Conservation (phyloP, 2,888 invertebrate species). For the Lycophotia porphyrea region DNA sequence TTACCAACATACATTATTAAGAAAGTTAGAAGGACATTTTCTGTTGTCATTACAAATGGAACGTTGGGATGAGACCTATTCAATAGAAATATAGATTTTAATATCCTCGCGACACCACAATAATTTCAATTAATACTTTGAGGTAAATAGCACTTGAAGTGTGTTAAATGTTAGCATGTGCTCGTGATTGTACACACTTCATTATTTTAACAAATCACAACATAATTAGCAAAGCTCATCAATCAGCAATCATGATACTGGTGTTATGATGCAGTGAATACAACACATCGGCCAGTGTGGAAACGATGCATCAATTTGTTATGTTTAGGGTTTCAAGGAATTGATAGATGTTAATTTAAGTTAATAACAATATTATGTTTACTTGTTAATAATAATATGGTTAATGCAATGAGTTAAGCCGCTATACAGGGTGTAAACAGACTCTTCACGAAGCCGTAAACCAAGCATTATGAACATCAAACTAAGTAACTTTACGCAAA, state of each 20-base stretch:
- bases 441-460: too few species aligned
- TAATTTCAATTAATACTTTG: neutral
- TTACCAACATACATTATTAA: neutral
- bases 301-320: slow-evolving; percentile 13
- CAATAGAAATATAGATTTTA: neutral
- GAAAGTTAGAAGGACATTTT: neutral
- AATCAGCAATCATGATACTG: neutral
- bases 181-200: neutral
- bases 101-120: neutral
- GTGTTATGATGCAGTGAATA: neutral
- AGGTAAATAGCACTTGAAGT: neutral
- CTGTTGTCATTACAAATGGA: neutral
- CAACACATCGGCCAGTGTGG: neutral
- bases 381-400: neutral
- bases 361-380: neutral
- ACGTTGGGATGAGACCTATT: neutral
- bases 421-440: too few species aligned
- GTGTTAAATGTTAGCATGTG: neutral
- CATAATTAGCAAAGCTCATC: neutral
- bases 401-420: neutral
- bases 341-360: neutral
- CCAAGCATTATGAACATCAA: too few species aligned
- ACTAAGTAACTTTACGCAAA: too few species aligned
- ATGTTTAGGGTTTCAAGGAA: neutral
- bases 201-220: slow-evolving; percentile 3